phyloP scores from a whole-genome alignment of 2,888 invertebrate species.

The Epinotia brunnichana region DNA sequence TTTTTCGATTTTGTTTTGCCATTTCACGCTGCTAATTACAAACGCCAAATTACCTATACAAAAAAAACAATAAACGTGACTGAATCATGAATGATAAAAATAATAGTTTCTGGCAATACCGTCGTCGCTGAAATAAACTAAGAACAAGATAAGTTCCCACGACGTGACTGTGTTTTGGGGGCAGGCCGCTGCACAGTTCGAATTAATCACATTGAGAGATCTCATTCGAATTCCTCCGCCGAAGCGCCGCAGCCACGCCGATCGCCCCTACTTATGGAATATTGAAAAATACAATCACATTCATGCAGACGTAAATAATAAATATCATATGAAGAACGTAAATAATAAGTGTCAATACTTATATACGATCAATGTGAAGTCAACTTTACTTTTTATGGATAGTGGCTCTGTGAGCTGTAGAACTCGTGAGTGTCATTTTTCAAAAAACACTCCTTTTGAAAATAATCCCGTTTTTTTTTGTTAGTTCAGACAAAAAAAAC shows the following conservation, averaged over 20 bases:
- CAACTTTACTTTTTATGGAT: no score
- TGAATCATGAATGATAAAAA: conserved; percentile 17
- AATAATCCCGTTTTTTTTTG: no score
- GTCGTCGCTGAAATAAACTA: conserved; percentile 36
- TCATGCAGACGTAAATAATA: background rate
- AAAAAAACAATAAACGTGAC: background rate
- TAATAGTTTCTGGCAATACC: conserved; percentile 27
- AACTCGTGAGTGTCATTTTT: no score
- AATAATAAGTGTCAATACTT: no score
- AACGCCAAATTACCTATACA: background rate
- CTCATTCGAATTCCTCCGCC: conserved; percentile 54
- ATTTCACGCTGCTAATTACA: background rate
- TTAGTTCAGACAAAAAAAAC: no score
- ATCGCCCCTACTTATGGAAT: conserved; percentile 42
- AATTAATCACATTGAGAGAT: conserved; percentile 60
- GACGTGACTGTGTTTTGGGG: conserved; percentile 60
- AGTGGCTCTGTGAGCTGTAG: no score
- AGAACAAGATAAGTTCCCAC: conserved; percentile 41
- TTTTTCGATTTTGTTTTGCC: background rate
- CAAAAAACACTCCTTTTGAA: no score
- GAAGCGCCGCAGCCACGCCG: conserved; percentile 39
- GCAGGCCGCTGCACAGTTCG: conserved; percentile 54
- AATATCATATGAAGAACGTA: no score
- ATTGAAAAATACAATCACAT: conserved; percentile 42
- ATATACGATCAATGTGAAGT: no score